Conservation (phyloP, 2,888 invertebrate species). For the Eristalis tenax region DNA sequence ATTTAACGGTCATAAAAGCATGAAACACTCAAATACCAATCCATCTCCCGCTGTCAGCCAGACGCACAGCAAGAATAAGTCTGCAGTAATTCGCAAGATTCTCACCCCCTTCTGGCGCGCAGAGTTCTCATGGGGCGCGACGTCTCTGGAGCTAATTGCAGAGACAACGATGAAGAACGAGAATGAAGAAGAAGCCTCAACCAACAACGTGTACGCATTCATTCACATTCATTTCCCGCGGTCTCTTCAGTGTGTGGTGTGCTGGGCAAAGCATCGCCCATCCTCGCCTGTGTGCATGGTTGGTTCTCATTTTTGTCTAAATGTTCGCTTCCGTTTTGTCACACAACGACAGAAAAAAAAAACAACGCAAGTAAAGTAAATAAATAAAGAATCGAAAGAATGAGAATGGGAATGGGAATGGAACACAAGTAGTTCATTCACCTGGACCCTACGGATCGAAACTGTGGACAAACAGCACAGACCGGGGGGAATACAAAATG, state of each 20-base stretch:
- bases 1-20: conserved; percentile 15
- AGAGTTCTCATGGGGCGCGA: not conserved
- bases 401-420: conserved; percentile 54
- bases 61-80: not conserved
- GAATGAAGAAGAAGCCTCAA: not conserved
- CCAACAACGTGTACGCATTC: conserved; percentile 63
- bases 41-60: conserved; percentile 6
- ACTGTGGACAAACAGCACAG: conserved; percentile 39
- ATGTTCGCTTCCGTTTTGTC: conserved; percentile 66
- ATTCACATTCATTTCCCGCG: conserved; percentile 55
- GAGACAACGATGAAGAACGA: conserved; percentile 28
- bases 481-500: conserved; percentile 17
- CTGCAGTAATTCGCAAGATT: conserved; percentile 22
- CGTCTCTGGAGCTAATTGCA: conserved; percentile 57
- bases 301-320: conserved; percentile 49
- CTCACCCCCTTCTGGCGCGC: conserved; percentile 1
- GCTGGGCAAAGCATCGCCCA: not conserved
- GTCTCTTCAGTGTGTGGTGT: not conserved
- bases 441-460: conserved; percentile 47
- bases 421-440: conserved; percentile 46
- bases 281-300: not conserved
- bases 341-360: conserved; percentile 26
- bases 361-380: conserved; percentile 62
- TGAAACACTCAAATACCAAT: conserved; percentile 25
- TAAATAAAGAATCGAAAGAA: conserved; percentile 53